A percentile compares a stretch with the other conserved stretches of the same genome.
phyloP scores from a whole-genome alignment of 2,888 invertebrate species.

The Slavum lentiscoides region DNA sequence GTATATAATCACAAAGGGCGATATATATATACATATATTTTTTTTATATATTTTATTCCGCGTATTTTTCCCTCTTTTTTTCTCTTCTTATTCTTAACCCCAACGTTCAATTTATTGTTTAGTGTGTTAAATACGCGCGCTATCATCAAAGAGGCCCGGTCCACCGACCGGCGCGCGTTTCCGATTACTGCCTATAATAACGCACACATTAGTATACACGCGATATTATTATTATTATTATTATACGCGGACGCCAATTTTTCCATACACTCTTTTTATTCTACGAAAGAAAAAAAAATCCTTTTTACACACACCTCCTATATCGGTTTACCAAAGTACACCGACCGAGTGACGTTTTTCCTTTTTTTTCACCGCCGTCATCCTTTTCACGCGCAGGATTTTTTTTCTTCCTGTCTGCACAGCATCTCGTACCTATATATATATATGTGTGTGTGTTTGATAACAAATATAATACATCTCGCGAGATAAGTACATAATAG shows the following conservation, averaged over 20 bases:
- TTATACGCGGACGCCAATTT: slow-evolving; percentile 23
- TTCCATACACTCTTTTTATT: slow-evolving; percentile 7
- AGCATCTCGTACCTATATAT: too few species aligned
- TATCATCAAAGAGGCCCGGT: slow-evolving; percentile 39
- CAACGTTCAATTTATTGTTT: slow-evolving; percentile 40
- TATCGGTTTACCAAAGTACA: slow-evolving; percentile 53
- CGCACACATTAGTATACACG: not conserved
- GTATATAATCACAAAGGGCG: slow-evolving; percentile 12
- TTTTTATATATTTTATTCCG: not conserved
- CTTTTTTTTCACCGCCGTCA: slow-evolving; percentile 1
- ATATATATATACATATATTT: not conserved
- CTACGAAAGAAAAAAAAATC: not conserved
- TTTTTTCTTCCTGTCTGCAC: slow-evolving; percentile 1
- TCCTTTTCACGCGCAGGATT: slow-evolving; percentile 17
- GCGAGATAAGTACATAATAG: too few species aligned
- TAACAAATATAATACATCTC: too few species aligned
- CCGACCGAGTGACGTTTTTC: slow-evolving; percentile 42
- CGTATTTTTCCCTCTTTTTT: not conserved
- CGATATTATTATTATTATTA: slow-evolving; percentile 8
- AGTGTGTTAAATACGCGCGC: not conserved
- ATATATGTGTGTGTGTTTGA: too few species aligned
- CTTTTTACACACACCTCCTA: slow-evolving; percentile 33
- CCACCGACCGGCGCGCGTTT: slow-evolving; percentile 45
- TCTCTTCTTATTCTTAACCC: slow-evolving; percentile 2
- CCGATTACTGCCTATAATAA: slow-evolving; percentile 30